Evolutionary conservation across 2,888 invertebrate species (phyloP), one percentile per base, ranked within the genome.

Genomic region (Apamea monoglypha): DNA sequence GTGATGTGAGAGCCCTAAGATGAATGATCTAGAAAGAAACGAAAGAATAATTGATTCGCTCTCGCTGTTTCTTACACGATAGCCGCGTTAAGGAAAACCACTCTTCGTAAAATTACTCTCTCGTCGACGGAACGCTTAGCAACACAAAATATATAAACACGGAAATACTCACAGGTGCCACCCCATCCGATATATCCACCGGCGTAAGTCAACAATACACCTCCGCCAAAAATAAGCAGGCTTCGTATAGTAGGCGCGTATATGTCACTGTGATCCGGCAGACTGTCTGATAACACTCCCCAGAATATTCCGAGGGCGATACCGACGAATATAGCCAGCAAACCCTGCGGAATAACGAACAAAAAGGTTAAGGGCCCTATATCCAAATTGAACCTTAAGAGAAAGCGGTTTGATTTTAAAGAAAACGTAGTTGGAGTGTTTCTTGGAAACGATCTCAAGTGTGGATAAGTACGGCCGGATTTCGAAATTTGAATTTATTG

Each of bases 221-320:
- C 96, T 67, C 95, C 96, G 40, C 92, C 85, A 63, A 97, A 94
- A 85, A 97, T 95, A 73, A 95, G 93, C 61, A 96, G 81, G 84
- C 96, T 96, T 74, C 96, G 93, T 79, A 96, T 92, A 61, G 96
- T 92, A 8, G 96, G 95, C 7, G 96, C 95, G 88, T 95, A 96
- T 66, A 92, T 85, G 88, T 97, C 96, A 56, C 86, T 92, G 85
- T 96, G 96, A 85, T 95, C 95, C 61, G 97, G 97, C 66, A 96
- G 78, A 75, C 92, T 89, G 91, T 96, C 96, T 76, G 93, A 92
- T 76, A 96, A 78, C 83, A 95, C 89, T 40, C 96, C 97, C 96
- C 96, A 96, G n/a, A 91, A 87, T 86, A 96, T 90, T 75, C 96
- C 97, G 68, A 96, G 88, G 12, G 82, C 92, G 72, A 96, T 93